A percentile compares a stretch with the other conserved stretches of the same genome.
phyloP scores from a whole-genome alignment of 2,888 invertebrate species.

The Octonoba sinensis region DNA sequence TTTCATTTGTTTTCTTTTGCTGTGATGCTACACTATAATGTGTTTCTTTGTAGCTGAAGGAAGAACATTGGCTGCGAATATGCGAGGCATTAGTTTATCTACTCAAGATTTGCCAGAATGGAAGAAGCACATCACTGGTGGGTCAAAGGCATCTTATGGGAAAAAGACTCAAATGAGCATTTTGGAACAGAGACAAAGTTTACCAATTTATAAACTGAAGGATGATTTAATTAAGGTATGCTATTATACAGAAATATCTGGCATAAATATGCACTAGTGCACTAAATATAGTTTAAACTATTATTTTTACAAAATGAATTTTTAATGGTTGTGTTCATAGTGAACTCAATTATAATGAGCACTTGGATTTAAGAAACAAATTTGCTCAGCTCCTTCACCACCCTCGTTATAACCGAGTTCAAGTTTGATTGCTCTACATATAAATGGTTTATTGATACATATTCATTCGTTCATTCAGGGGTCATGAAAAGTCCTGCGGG shows the following conservation, averaged over 20 bases:
- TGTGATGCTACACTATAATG: not conserved
- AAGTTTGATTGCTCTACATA: no score
- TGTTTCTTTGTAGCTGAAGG: conserved; percentile 75
- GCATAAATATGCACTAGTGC: no score
- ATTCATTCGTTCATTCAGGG: no score
- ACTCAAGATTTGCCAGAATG: conserved; percentile 97
- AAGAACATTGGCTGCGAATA: conserved; percentile 80
- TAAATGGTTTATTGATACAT: no score
- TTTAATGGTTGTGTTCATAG: no score
- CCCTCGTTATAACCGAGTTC: no score
- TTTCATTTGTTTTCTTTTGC: not conserved
- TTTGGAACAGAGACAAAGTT: conserved; percentile 92
- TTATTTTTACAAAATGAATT: no score
- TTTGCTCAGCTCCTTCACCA: no score
- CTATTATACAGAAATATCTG: not conserved
- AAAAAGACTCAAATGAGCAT: conserved; percentile 95
- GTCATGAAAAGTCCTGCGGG: no score
- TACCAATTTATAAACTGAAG: conserved; percentile 95
- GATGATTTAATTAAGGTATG: conserved; percentile 90
- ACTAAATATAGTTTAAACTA: no score
- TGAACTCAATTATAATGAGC: no score
- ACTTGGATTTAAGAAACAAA: no score
- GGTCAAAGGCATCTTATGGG: conserved; percentile 97
- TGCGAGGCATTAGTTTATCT: conserved; percentile 81
- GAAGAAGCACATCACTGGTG: conserved; percentile 98